A percentile compares a stretch with the other conserved stretches of the same genome.
phyloP scores from a whole-genome alignment of 2,113 vertebrate species.

The Gambusia holbrooki region DNA sequence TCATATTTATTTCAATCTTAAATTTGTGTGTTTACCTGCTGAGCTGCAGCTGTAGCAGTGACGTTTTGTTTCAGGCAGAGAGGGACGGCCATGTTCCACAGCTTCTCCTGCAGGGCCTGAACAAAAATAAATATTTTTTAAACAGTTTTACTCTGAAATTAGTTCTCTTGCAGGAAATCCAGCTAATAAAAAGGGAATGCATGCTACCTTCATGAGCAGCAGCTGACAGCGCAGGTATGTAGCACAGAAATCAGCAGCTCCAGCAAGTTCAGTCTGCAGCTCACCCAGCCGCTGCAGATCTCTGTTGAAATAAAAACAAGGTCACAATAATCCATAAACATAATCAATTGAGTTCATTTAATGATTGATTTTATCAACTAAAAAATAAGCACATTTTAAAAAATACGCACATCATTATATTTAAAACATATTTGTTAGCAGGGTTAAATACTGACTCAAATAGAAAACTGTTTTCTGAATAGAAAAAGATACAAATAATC shows the following conservation, averaged over 20 bases:
- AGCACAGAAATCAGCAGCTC: conserved; percentile 94
- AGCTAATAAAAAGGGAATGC: too few species aligned
- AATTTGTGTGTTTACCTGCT: conserved; percentile 80
- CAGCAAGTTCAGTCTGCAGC: conserved; percentile 92
- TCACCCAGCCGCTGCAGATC: conserved; percentile 94
- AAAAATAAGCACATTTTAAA: too few species aligned
- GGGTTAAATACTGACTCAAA: too few species aligned
- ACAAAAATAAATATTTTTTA: neutral
- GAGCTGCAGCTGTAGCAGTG: conserved; percentile 87
- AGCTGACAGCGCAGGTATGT: conserved; percentile 94
- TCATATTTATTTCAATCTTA: neutral
- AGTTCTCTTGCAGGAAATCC: too few species aligned
- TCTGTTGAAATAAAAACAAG: conserved; percentile 62
- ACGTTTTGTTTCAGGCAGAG: conserved; percentile 93
- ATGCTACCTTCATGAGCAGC: conserved; percentile 90
- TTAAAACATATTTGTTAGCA: too few species aligned
- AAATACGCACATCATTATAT: too few species aligned
- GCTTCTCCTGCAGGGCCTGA: conserved; percentile 94
- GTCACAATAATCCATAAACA: neutral
- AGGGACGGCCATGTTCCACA: conserved; percentile 93
- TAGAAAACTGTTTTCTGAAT: too few species aligned
- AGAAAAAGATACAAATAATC: too few species aligned
- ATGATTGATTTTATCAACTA: too few species aligned
- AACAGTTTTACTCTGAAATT: neutral
- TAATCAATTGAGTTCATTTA: too few species aligned